Percentiles rank a stretch among this genome's conserved stretches.
These are phyloP conservation scores for Diloba caeruleocephala DNA, from an alignment of 2,888 invertebrate genomes.

Conservation along the genomic window DNA sequence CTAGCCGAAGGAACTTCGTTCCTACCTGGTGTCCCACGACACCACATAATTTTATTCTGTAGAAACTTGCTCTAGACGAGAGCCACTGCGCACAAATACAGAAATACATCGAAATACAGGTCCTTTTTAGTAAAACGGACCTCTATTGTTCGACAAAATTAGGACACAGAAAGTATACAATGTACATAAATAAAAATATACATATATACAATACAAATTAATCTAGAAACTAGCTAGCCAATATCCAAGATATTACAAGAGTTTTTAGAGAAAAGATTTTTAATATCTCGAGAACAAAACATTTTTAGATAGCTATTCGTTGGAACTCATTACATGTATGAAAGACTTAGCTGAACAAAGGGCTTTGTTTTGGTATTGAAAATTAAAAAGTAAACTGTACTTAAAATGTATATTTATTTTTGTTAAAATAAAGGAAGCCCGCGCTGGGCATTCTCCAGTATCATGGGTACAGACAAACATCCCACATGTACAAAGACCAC, in stretches of 20 bases:
- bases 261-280: slow-evolving; percentile 35
- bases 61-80: too few relatives aligned
- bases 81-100: neutral
- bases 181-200: neutral
- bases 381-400: slow-evolving; percentile 32
- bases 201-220: slow-evolving; percentile 1
- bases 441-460: too few relatives aligned
- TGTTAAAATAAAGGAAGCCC: too few relatives aligned
- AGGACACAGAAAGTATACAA: too few relatives aligned
- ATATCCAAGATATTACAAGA: slow-evolving; percentile 32
- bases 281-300: slow-evolving; percentile 44
- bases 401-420: too few relatives aligned
- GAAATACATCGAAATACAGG: too few relatives aligned
- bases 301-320: slow-evolving; percentile 37
- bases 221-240: slow-evolving; percentile 7
- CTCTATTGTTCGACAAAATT: neutral
- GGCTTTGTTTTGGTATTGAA: slow-evolving; percentile 39
- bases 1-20: too few relatives aligned
- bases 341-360: slow-evolving; percentile 31
- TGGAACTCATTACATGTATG: slow-evolving; percentile 34
- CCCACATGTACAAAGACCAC: too few relatives aligned
- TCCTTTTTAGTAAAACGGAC: neutral
- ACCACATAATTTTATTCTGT: too few relatives aligned
- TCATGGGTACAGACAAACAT: too few relatives aligned
- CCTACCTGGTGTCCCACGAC: too few relatives aligned